Base-by-base conservation (phyloP, 2,888 invertebrate species). In the Pasiphila rectangulata region DNA sequence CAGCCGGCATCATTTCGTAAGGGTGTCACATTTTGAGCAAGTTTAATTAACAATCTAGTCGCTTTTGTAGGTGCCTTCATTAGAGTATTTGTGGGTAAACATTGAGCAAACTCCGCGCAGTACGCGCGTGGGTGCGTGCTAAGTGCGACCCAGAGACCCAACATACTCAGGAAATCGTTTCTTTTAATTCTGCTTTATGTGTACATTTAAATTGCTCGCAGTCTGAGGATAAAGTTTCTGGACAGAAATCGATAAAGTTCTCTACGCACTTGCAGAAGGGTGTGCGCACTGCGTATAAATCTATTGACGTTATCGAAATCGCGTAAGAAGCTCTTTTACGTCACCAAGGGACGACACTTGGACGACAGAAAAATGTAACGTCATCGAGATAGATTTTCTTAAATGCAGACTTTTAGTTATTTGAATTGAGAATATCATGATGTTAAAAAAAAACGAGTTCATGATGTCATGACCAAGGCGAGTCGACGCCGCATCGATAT, bases 11-110 rank as follows among this genome's bases (percentile, higher is more conserved):
- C 83, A 83, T 85, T 87, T 81, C 78, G 85, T 83, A 85, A 82
- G 85, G 86, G 83, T 86, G 85, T 85, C 86, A 86, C 86, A 88
- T 87, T 87, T 87, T 85, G 81, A 86, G 84, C 83, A 83, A 85
- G 87, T 87, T 88, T 86, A 88, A 88, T 88, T 87, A 88, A 87
- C 87, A 88, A 88, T 86, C 84, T 84, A 87, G 84, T 83, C 80
- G 85, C 86, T 87, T 84, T 84, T 85, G 85, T 84, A 83, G 85
- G 83, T 83, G 79, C 87, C 84, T 88, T 88, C 88, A 87, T 88
- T 88, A 88, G 88, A 82, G 79, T 88, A 86, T 88, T 88, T 88
- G 87, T 83, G 79, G 84, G 82, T 87, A 88, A 87, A 86, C 85
- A 85, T 79, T 77, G 79, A 73, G 77, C 78, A 76, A 83, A 76